Base-by-base conservation (phyloP, 2,113 vertebrate genomes). In the Astur gentilis region DNA sequence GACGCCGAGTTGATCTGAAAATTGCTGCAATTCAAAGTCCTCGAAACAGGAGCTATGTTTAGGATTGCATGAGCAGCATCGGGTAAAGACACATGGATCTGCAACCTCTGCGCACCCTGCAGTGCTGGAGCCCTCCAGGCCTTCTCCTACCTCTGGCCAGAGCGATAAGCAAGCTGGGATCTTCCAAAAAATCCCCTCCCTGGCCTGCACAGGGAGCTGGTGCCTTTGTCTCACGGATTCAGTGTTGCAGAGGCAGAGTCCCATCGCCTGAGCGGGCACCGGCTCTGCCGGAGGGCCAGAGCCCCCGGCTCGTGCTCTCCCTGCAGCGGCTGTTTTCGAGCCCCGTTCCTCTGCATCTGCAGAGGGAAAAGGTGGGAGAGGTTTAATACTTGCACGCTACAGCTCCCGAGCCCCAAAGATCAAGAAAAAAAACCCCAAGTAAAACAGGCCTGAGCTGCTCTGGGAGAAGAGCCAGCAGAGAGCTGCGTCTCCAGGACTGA, bases 401-500 rank as follows among this genome's bases (percentile, higher is more conserved):
- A 32, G 62, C 69, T 66, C 73, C 73, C 2, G 69, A 88, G 67
- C 57, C 18, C 78, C 44, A 29, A 19, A 52, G 65, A 64, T 21
- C 11, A 1, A n/a, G 57, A 40, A 47, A 47, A 62, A 54, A 27
- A 27, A 13, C 2, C 4, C 15, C 0, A 32, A 76, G 32, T 0
- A 9, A 58, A 47, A 62, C 0, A 0, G 20, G 36, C 42, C 22
- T 0, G 4, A 57, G 89, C 15, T 10, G 55, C 14, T 54, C 0
- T 6, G 36, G 44, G 54, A 52, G 29, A 31, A 32, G 60, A 31
- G n/a, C 4, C 42, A 1, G 65, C 0, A 0, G n/a, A 9, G 70
- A 47, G 1, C 64, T 14, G 26, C 4, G 7, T 7, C 40, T 44
- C 4, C 1, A 44, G 65, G 27, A 31, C 40, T 4, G 13, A 54